Evolutionary conservation across 1,140 invertebrate genomes (phyloP), one percentile per base, ranked within the genome.

Genomic region (Wasmannia auropunctata): DNA sequence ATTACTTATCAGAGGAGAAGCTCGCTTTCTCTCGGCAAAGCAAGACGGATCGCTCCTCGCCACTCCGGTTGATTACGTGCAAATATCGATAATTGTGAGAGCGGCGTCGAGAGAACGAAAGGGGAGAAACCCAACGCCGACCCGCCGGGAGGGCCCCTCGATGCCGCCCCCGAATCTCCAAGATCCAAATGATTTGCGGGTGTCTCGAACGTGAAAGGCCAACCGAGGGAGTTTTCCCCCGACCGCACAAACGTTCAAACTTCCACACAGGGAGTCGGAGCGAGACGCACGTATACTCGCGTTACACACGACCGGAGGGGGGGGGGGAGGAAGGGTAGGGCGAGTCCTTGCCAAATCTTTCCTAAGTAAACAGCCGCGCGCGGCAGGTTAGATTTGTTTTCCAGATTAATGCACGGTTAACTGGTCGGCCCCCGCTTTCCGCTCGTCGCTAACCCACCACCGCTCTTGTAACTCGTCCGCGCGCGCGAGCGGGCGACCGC

Each of bases 351-450:
- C 79, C 79, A 83, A 83, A 83, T 83, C 79, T 83, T 67, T 72
- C 67, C 79, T 83, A 74, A 83, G 79, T 54, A 83, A 83, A 83
- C 67, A 83, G 67, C 37, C 79, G 67, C 37, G 46, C 79, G 65
- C 79, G 79, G 79, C 67, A 83, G 67, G 79, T 83, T 83, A 83
- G 67, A 83, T 83, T 83, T 83, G 79, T 74, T 83, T 83, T 83
- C 79, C 79, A 83, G 79, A 83, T 83, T 83, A 83, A 83, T 83
- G 79, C 40, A 83, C n/a, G 79, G 67, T 83, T 83, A 83, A 79
- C 69, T 54, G 56, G 40, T 37, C 65, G 22, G 16, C 34, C 65
- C 19, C 37, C 51, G 28, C 51, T 43, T 43, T 34, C 49, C 34
- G 25, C 34, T 56, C 37, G 37, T 46, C 37, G 77, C 60, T 31